These are phyloP conservation scores for Patella ulyssiponensis DNA, from an alignment of 2,888 invertebrate species.

Conservation along the genomic window DNA sequence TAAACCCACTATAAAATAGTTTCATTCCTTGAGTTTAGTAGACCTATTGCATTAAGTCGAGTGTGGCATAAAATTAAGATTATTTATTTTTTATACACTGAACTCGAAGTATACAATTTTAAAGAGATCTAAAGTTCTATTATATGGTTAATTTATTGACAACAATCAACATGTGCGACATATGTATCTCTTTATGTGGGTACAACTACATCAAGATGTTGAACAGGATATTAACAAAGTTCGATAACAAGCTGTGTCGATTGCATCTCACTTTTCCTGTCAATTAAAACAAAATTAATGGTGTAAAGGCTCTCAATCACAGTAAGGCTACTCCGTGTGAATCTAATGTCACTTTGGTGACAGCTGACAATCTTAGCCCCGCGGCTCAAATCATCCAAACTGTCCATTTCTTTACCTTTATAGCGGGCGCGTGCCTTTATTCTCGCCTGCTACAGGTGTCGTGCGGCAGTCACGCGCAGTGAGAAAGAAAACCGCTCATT, in stretches of 20 bases:
- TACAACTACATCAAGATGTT: too few relatives aligned
- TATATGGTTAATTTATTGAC: too few relatives aligned
- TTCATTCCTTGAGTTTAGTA: too few relatives aligned
- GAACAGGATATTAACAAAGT: too few relatives aligned
- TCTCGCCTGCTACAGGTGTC: conserved; percentile 21
- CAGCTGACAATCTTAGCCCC: conserved; percentile 4
- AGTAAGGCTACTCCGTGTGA: conserved; percentile 1
- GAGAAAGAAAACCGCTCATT: conserved; percentile 8
- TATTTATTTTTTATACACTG: too few relatives aligned
- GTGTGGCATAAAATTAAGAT: too few relatives aligned
- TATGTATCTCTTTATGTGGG: too few relatives aligned
- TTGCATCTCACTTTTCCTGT: conserved; percentile 2
- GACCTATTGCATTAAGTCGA: too few relatives aligned
- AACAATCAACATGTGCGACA: too few relatives aligned
- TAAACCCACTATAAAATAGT: too few relatives aligned
- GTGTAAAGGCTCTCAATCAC: not conserved
- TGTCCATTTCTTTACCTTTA: conserved; percentile 8
- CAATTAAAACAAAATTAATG: not conserved
- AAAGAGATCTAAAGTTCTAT: too few relatives aligned
- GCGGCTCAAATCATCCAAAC: not conserved
- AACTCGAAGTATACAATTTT: too few relatives aligned
- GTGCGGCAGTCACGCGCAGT: conserved; percentile 20
- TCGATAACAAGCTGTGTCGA: conserved; percentile 8
- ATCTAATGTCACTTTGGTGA: not conserved
- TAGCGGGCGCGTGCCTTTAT: conserved; percentile 20